Base-by-base conservation (phyloP, 2,113 vertebrate species). In the Numenius arquata region DNA sequence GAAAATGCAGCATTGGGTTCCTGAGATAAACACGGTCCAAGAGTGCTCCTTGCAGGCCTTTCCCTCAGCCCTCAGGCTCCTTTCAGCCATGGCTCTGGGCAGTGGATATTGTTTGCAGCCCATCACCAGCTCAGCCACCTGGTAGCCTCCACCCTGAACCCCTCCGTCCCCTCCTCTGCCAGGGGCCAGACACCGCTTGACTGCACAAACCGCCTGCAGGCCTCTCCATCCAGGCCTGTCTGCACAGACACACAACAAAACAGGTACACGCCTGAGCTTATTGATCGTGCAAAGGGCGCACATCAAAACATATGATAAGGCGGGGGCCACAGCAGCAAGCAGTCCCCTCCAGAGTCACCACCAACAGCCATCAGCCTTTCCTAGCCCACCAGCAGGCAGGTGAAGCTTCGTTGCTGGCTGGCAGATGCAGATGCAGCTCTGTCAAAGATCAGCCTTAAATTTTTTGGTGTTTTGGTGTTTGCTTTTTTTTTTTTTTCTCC, bases 181-280 rank as follows among this genome's bases (percentile, higher is more conserved):
- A 38, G 47, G 32, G 8, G 41, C 11, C 36, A 38, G 65, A 5
- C 21, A 9, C 5, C 20, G 22, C 48, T 67, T 47, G 59, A 8
- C 21, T 26, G 8, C 70, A 40, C 7, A 7, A 73, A 26, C 5
- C 71, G 26, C 7, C 2, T 47, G 48, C n/a, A 73, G 32, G 14
- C 23, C 2, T 8, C 27, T 80, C 58, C 30, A 29, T n/a, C 62
- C 78, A 53, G 23, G 36, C 25, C 55, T 38, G 6, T 25, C 1
- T 11, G 48, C 36, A 14, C 38, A 78, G 62, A 19, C 36, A 27
- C 53, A 40, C 10, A 7, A 3, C 5, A 43, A 45, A 10, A 43
- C 2, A 2, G 27, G 4, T 16, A n/a, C 1, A 4, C 14, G 23
- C n/a, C 70, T 74, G 50, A 30, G 25, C 0, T 0, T 30, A 50